These are phyloP conservation scores for Clarias macrocephalus DNA, from an alignment of 2,113 vertebrate species.

Conservation along the genomic window DNA sequence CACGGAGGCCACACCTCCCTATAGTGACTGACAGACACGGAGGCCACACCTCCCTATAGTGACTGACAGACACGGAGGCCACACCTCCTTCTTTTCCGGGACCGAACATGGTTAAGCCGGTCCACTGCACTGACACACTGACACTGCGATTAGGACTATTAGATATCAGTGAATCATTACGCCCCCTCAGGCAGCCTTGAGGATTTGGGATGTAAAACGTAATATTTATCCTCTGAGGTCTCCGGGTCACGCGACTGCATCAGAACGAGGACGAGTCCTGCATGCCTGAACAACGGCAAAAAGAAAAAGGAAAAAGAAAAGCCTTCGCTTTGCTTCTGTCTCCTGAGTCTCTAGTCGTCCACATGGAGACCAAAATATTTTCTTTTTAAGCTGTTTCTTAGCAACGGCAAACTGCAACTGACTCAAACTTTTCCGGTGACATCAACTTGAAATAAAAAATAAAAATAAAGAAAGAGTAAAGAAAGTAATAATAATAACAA, in stretches of 20 bases:
- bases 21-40: no score
- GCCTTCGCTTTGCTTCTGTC: slow-evolving; percentile 56
- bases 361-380: slow-evolving; percentile 73
- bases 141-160: not conserved
- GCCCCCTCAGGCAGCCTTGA: not conserved
- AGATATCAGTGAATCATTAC: not conserved
- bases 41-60: not conserved
- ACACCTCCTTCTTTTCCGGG: not conserved
- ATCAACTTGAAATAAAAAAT: slow-evolving; percentile 58
- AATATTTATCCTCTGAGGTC: not conserved
- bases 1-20: not conserved
- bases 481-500: not conserved
- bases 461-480: slow-evolving; percentile 39
- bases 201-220: not conserved
- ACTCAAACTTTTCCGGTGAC: slow-evolving; percentile 73
- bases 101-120: not conserved
- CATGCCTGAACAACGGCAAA: slow-evolving; percentile 47
- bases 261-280: not conserved
- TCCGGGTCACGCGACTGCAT: not conserved
- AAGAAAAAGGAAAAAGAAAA: slow-evolving; percentile 64
- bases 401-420: slow-evolving; percentile 66
- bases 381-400: slow-evolving; percentile 70
- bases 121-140: not conserved
- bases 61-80: not conserved
- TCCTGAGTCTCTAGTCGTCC: slow-evolving; percentile 56